These are phyloP conservation scores for Origma solitaria DNA, from an alignment of 2,113 vertebrate genomes.

Conservation along the genomic window DNA sequence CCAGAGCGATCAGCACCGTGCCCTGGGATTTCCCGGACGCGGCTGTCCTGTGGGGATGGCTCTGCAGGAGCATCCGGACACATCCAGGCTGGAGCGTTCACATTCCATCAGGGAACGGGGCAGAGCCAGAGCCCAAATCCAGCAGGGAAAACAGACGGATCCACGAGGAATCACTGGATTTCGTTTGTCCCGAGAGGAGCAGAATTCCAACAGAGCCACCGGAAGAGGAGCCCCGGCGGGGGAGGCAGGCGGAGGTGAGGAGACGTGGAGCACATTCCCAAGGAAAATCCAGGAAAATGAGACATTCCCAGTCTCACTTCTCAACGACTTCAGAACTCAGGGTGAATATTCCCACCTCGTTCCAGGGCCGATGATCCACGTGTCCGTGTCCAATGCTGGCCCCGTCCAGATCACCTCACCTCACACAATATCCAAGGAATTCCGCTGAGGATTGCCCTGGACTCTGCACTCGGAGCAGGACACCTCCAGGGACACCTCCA, in stretches of 20 bases:
- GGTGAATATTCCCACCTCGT: neutral
- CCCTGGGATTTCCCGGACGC: neutral
- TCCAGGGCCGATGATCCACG: neutral
- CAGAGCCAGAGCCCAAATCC: neutral
- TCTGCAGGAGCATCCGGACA: neutral
- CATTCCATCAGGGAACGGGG: neutral
- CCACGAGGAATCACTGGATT: fast-evolving
- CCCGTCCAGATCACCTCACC: fast-evolving
- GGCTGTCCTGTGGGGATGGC: neutral
- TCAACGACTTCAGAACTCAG: fast-evolving
- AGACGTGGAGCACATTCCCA: neutral
- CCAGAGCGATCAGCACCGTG: too few species aligned
- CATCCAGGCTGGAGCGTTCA: neutral
- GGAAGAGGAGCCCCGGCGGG: neutral
- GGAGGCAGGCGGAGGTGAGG: neutral
- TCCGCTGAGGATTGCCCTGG: neutral
- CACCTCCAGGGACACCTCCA: neutral
- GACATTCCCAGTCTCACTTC: neutral
- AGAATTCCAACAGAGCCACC: neutral
- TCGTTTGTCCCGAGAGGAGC: neutral
- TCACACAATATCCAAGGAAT: neutral
- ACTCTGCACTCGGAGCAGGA: neutral
- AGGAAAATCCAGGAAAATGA: neutral
- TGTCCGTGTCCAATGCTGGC: fast-evolving
- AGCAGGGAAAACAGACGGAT: fast-evolving